Evolutionary conservation across 2,888 invertebrate species (phyloP), one percentile per base, ranked within the genome.

Genomic region (Mesoligia furuncula): DNA sequence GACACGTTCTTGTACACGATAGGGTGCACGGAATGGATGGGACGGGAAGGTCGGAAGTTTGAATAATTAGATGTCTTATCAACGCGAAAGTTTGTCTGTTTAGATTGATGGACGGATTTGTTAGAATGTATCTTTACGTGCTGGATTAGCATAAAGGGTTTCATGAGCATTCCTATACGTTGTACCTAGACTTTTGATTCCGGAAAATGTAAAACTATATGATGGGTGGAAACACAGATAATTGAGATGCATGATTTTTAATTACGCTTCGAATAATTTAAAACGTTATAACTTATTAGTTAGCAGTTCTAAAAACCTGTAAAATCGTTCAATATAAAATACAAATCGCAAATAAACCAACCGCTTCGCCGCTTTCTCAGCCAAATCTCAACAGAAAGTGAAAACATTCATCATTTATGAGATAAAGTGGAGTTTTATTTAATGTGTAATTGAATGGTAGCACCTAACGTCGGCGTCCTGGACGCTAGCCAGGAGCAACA

Each of bases 401-500:
- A 65, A 67, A 70, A 39, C 76, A 87, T 86, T 77, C 57, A 83
- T 86, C 78, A 87, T 79, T n/a, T n/a, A 70, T 61, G 85, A 70
- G 69, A 70, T 62, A 83, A 81, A 81, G 59, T 76, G 69, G 57
- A 70, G 66, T 83, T 81, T 77, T 85, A 82, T 89, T 78, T 84
- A 87, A 90, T 83, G 82, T 77, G 78, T 90, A 90, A 90, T 90
- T 89, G 89, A 90, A 89, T 85, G 83, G 79, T 85, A 86, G 74
- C 81, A 86, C 85, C 80, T 75, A 77, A 71, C 67, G 57, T 27
- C 71, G 74, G 27, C 62, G 73, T 27, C 51, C 91, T 91, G 91
- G 91, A 87, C 75, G 67, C 61, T 27, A 42, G 91, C 91, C 91
- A 91, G 88, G 86, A 87, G 91, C 91, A 91, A 91, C 91, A 91